Conservation (phyloP, 2,888 invertebrate species). For the Tuta absoluta region DNA sequence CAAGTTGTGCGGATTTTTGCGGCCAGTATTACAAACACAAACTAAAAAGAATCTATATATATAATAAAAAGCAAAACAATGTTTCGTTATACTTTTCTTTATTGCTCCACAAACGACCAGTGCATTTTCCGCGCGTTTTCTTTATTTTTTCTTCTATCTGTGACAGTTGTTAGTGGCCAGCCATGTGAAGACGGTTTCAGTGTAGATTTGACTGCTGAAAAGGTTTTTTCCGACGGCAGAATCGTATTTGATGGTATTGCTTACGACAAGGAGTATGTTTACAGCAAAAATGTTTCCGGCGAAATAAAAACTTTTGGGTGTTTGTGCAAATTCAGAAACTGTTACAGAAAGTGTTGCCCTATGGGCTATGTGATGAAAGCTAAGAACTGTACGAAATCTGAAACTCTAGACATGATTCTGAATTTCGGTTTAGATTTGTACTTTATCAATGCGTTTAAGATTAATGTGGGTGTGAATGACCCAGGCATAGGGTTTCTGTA, state of each 20-base stretch:
- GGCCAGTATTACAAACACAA: not conserved
- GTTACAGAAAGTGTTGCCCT: slow-evolving; percentile 67
- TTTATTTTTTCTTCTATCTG: slow-evolving; percentile 8
- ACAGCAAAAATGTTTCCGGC: slow-evolving; percentile 49
- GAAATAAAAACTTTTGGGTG: slow-evolving; percentile 56
- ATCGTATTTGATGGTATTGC: slow-evolving; percentile 46
- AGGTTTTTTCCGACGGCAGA: slow-evolving; percentile 40
- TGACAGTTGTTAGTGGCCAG: slow-evolving; percentile 39
- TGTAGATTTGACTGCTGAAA: slow-evolving; percentile 52
- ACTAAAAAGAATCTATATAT: not conserved
- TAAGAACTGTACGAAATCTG: slow-evolving; percentile 44
- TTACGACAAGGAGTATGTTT: slow-evolving; percentile 54
- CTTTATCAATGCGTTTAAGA: slow-evolving; percentile 41
- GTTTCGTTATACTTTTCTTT: not conserved
- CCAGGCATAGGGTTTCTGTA: slow-evolving; percentile 45
- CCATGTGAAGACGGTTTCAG: slow-evolving; percentile 51
- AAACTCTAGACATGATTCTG: slow-evolving; percentile 44
- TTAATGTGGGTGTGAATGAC: slow-evolving; percentile 41
- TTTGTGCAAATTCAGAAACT: slow-evolving; percentile 53
- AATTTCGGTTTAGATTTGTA: slow-evolving; percentile 48
- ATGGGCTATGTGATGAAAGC: slow-evolving; percentile 43
- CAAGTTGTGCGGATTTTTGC: not conserved
- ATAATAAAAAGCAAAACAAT: not conserved
- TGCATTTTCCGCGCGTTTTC: not conserved
- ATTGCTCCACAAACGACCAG: not conserved